Evolutionary conservation across 1,140 invertebrate genomes (phyloP), one percentile per base, ranked within the genome.

Genomic region (Drosophila rhopaloa): DNA sequence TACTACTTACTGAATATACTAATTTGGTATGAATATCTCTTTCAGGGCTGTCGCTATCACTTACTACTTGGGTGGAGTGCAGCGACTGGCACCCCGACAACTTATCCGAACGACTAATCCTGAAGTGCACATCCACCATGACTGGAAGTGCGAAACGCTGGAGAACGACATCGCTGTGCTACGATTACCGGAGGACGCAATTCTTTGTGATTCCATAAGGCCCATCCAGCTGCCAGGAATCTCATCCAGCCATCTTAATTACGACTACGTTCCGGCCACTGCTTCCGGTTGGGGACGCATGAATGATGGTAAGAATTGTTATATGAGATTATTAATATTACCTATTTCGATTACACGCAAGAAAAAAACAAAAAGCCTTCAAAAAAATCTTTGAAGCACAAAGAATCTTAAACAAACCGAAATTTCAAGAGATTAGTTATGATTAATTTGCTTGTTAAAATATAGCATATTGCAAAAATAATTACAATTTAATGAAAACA

Each of bases 261-360:
- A 93, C 56, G 88, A 61, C 5, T 90, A 92, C 13, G 67, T 90
- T 10, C 71, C 63, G 27, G 92, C 83, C 8, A 60, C 70, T 1
- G 92, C 93, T 41, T 88, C 91, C 7, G 93, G 93, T n/a, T 93
- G 92, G 79, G 93, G 93, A 16, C 85, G 74, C 43, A 91, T 90
- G 13, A 93, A 77, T 48, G 93, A 93, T 66, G 57, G 74, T 76
- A 29, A 44, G 14, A 8, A 13, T 11, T 11, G 10, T 1, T 0
- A 16, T 19, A 19, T 0, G 11, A n/a, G 40, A 13, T 46, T 19
- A 0, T 32, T 32, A 6, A 32, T 32, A 7, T 32, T 29, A 29
- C 29, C 0, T 32, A 7, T 8, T 32, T 32, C 0, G 6, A 32
- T 32, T 32, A 24, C 24, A 24, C 29, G 0, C 1, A 32, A 6